Evolutionary conservation across 1,140 invertebrate genomes (phyloP).

Genomic region (Polypedilum pembai): DNA sequence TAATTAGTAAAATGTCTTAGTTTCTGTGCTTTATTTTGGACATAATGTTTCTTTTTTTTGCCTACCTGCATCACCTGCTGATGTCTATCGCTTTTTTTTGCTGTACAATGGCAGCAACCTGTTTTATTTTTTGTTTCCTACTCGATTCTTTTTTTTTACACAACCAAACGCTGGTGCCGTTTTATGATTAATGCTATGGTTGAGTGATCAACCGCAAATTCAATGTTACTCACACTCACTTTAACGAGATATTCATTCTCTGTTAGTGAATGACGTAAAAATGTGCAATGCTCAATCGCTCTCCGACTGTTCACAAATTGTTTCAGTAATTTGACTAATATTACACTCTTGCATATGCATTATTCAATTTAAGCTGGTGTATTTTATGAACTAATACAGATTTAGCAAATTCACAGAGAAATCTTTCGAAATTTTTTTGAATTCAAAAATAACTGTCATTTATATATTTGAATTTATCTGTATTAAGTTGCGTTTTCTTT

Average conservation of each 20-base stretch:
- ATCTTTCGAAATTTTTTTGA: no score
- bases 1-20: no score
- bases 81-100: neutral
- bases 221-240: neutral
- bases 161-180: neutral
- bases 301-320: neutral
- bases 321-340: neutral
- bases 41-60: neutral
- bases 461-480: no score
- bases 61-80: neutral
- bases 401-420: no score
- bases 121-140: constrained; percentile 1
- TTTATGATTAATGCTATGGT: constrained; percentile 14
- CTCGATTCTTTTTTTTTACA: neutral
- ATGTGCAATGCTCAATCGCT: neutral
- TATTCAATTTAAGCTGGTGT: no score
- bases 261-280: neutral
- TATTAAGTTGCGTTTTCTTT: no score
- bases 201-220: neutral
- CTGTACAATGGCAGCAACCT: neutral
- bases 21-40: neutral
- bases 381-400: no score
- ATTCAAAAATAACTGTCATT: no score
- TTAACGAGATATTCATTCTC: no score
- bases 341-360: neutral